Conservation (phyloP, 30 jellyfish, hydroid and myxozoan genomes). For the Aurelia coerulea region DNA sequence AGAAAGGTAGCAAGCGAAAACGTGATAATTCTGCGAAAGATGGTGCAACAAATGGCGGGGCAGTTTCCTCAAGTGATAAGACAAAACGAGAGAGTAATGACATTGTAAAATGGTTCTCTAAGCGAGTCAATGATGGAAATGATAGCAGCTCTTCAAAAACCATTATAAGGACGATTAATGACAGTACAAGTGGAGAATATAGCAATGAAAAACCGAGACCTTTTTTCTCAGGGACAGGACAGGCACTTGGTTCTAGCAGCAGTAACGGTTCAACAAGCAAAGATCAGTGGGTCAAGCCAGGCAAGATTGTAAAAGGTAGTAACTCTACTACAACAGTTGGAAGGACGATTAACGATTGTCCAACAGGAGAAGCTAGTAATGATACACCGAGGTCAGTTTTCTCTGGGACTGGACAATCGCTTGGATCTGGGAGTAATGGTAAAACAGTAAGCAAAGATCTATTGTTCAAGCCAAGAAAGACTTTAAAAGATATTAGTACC, state of each 20-base stretch:
- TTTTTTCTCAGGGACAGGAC: conserved; percentile 41
- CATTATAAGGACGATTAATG: neutral
- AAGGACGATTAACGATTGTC: neutral
- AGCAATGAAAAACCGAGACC: neutral
- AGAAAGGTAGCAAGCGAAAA: conserved; percentile 54
- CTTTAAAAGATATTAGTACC: no score
- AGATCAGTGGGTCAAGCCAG: conserved; percentile 17
- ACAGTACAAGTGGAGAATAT: neutral
- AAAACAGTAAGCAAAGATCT: conserved; percentile 1
- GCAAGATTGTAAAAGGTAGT: no score
- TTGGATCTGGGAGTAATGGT: conserved; percentile 1
- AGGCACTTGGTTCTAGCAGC: conserved; percentile 6
- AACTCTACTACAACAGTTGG: neutral
- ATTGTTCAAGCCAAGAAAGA: no score
- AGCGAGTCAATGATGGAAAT: conserved; percentile 5
- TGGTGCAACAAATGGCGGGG: neutral
- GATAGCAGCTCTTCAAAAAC: neutral
- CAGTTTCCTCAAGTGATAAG: no score
- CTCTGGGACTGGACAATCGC: conserved; percentile 33
- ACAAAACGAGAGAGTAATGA: neutral
- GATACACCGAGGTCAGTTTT: neutral
- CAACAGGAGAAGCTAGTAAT: neutral
- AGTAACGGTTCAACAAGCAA: neutral
- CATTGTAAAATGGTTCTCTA: conserved; percentile 51
- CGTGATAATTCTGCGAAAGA: conserved; percentile 6